Evolutionary conservation across 2,113 vertebrate species (phyloP).

Genomic region (Pyxicephalus adspersus): DNA sequence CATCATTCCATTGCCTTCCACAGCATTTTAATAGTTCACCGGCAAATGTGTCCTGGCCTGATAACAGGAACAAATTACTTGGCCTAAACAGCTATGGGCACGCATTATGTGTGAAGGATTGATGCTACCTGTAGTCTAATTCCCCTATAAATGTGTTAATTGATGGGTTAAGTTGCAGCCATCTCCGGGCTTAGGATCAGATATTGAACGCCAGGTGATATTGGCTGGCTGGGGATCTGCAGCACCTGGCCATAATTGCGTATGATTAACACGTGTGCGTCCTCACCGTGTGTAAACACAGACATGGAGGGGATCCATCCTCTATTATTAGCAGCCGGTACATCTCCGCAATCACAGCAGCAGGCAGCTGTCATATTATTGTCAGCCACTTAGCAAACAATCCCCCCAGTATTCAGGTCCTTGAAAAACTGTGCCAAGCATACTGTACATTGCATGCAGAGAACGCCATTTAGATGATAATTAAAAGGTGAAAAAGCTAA

Average conservation of each 20-base stretch:
- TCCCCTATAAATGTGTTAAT: slow-evolving; percentile 23
- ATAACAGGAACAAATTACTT: slow-evolving; percentile 22
- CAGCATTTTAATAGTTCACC: background rate
- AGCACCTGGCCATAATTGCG: slow-evolving; percentile 43
- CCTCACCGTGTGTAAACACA: slow-evolving; percentile 14
- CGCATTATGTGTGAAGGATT: background rate
- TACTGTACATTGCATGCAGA: background rate
- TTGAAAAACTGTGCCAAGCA: slow-evolving; percentile 1
- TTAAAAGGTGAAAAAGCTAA: no score
- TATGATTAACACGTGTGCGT: background rate
- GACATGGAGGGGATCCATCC: slow-evolving; percentile 8
- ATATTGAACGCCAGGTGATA: background rate
- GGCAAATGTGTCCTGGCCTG: slow-evolving; percentile 20
- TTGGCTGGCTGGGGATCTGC: background rate
- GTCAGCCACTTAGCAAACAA: slow-evolving; percentile 36
- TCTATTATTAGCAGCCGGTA: slow-evolving; percentile 34
- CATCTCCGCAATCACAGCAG: background rate
- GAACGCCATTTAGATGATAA: no score
- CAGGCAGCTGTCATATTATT: slow-evolving; percentile 50
- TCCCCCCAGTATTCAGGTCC: slow-evolving; percentile 22
- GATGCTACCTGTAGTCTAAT: slow-evolving; percentile 4
- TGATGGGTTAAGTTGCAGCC: background rate
- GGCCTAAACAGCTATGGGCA: background rate
- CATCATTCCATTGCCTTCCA: background rate
- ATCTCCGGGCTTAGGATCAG: slow-evolving; percentile 1